Evolutionary conservation across 2,797 vertebrate genomes (phyloP).

Genomic region (Labroides dimidiatus): DNA sequence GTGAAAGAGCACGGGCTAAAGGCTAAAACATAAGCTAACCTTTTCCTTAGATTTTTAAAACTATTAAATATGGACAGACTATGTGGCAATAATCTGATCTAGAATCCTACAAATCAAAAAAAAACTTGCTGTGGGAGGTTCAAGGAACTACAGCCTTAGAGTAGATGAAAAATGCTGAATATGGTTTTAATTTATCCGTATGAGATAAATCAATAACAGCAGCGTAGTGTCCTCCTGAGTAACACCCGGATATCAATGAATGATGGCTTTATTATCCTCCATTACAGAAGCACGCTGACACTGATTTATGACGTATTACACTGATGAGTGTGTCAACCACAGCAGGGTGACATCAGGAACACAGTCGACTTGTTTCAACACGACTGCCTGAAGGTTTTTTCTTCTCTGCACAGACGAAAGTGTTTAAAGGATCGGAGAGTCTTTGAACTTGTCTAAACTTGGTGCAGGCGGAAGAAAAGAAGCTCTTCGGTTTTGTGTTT

Average conservation of each 20-base stretch:
- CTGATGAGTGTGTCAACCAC: neutral
- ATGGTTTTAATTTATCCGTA: too few species aligned
- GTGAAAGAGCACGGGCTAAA: too few species aligned
- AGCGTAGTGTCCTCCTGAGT: neutral
- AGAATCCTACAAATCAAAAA: too few species aligned
- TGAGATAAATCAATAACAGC: too few species aligned
- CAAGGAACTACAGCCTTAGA: too few species aligned
- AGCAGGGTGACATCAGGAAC: neutral
- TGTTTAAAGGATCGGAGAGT: slow-evolving; percentile 13
- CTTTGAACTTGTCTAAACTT: slow-evolving; percentile 38
- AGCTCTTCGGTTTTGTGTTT: neutral
- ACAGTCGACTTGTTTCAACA: slow-evolving; percentile 15
- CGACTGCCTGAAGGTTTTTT: slow-evolving; percentile 11
- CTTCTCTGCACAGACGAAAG: neutral
- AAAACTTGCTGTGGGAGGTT: too few species aligned
- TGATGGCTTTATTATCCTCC: neutral
- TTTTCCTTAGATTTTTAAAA: too few species aligned
- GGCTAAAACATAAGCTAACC: too few species aligned
- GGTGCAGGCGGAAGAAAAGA: slow-evolving; percentile 1
- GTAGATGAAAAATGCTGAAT: too few species aligned
- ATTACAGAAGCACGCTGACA: neutral
- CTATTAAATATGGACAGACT: too few species aligned
- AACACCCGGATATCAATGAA: too few species aligned
- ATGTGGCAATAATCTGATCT: too few species aligned
- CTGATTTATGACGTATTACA: neutral